These are phyloP conservation scores for Cirrhinus molitorella DNA, from an alignment of 2,797 vertebrate species.

Conservation along the genomic window DNA sequence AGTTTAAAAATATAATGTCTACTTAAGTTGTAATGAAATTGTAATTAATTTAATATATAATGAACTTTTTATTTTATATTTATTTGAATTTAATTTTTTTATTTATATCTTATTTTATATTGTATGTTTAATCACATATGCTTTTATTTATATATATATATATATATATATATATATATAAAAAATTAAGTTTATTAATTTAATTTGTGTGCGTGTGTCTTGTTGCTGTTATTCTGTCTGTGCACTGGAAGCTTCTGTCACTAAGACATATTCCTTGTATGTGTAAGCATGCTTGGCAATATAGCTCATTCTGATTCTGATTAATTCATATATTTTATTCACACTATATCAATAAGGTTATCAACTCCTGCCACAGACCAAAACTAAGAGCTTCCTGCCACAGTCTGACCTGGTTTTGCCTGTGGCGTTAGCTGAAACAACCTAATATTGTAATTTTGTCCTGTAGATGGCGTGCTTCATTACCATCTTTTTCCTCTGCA, in stretches of 20 bases:
- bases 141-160: neutral
- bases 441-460: constrained; percentile 50
- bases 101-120: neutral
- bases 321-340: neutral
- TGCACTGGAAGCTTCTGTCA: neutral
- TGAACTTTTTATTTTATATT: no score
- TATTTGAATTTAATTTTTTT: no score
- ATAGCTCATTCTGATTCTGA: neutral
- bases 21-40: no score
- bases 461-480: constrained; percentile 95
- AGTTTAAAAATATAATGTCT: no score
- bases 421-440: neutral
- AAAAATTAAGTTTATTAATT: neutral
- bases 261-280: neutral
- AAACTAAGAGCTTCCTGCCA: neutral
- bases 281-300: neutral
- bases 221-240: neutral
- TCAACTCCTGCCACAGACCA: neutral
- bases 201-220: no score
- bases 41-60: no score
- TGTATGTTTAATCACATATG: neutral
- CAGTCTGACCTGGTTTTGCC: neutral
- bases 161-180: no score
- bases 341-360: neutral
- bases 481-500: constrained; percentile 97